Conservation (phyloP, 2,797 vertebrate species). For the Manis crassicaudata region DNA sequence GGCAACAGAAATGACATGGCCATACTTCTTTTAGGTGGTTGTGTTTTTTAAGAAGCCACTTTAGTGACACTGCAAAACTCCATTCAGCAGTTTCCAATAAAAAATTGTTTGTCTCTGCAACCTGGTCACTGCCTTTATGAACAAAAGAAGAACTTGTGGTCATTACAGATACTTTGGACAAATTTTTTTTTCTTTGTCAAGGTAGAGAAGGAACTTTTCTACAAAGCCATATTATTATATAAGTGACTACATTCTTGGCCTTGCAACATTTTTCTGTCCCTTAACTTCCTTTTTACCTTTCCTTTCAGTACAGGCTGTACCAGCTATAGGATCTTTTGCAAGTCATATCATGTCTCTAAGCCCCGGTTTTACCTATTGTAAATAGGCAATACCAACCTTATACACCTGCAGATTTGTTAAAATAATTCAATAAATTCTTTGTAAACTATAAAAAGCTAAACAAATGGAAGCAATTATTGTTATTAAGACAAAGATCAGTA, state of each 20-base stretch:
- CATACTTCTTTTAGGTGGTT: not conserved
- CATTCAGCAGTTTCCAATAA: not conserved
- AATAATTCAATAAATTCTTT: not conserved
- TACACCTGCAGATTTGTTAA: not conserved
- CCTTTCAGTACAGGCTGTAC: not conserved
- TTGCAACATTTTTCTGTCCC: not conserved
- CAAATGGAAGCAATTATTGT: not conserved
- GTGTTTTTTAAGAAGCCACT: not conserved
- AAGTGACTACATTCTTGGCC: not conserved
- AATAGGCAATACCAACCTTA: not conserved
- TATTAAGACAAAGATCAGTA: not conserved
- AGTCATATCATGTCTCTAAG: not conserved
- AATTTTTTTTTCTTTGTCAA: not conserved
- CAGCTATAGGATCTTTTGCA: not conserved
- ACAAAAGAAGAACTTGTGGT: not conserved
- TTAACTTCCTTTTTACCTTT: not conserved
- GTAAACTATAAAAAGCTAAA: slow-evolving; percentile 9
- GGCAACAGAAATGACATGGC: not conserved
- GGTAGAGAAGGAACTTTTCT: not conserved
- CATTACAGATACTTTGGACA: slow-evolving; percentile 12
- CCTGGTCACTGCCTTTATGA: slow-evolving; percentile 1
- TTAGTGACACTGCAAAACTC: slow-evolving; percentile 26
- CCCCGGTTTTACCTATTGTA: not conserved
- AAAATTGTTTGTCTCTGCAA: slow-evolving; percentile 34
- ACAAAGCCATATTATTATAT: not conserved